A percentile compares a stretch with the other conserved stretches of the same genome.
Conservation (phyloP, 2,113 vertebrate genomes). For the Triplophysa tibetana region DNA sequence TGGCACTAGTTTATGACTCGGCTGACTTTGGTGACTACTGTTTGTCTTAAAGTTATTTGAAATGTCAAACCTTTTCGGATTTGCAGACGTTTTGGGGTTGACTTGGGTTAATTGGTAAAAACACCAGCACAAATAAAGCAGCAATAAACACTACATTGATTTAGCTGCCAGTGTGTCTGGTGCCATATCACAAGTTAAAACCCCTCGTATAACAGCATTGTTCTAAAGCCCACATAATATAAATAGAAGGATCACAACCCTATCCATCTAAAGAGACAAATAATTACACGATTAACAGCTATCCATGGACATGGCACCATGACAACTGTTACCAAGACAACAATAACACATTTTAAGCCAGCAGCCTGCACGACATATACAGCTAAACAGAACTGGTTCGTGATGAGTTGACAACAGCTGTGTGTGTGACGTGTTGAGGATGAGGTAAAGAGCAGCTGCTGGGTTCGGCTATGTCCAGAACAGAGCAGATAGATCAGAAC, state of each 20-base stretch:
- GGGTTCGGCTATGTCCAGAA: conserved; percentile 17
- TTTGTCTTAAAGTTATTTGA: background rate
- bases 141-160: conserved; percentile 9
- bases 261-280: background rate
- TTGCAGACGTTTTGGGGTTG: background rate
- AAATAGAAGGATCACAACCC: background rate
- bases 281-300: conserved; percentile 22
- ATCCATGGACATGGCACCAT: conserved; percentile 16
- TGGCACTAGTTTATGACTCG: background rate
- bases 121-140: background rate
- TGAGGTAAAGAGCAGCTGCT: conserved; percentile 44
- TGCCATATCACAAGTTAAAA: background rate
- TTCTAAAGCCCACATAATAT: background rate
- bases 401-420: conserved; percentile 20
- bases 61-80: background rate
- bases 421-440: conserved; percentile 36
- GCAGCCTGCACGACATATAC: conserved; percentile 21
- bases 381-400: conserved; percentile 52
- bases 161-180: background rate
- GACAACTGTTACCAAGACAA: conserved; percentile 31
- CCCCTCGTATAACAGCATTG: background rate
- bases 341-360: background rate
- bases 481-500: background rate
- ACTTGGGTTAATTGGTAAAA: background rate
- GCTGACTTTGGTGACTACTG: background rate